Conservation (phyloP, 2,888 invertebrate species). For the Himalopsyche japonica region DNA sequence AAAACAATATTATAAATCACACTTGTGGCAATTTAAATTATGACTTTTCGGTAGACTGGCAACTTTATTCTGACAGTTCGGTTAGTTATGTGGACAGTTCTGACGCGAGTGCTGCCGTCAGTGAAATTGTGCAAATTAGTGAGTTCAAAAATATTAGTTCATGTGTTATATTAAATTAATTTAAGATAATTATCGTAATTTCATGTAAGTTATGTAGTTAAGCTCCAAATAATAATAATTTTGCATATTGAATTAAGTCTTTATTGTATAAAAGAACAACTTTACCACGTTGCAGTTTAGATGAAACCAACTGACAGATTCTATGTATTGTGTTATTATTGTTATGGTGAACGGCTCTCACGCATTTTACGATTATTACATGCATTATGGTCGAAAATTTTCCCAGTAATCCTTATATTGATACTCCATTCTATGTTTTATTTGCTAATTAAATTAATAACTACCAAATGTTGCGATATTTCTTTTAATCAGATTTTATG, state of each 20-base stretch:
- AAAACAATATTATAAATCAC: too few relatives aligned
- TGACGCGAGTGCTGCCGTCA: background rate
- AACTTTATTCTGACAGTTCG: background rate
- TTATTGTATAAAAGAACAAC: background rate
- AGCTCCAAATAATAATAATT: background rate
- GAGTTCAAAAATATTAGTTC: background rate
- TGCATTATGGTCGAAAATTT: too few relatives aligned
- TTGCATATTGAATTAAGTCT: background rate
- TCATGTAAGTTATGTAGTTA: background rate
- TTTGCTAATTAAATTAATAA: background rate
- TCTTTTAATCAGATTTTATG: background rate
- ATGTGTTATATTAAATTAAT: background rate
- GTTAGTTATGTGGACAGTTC: background rate
- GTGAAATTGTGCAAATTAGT: background rate
- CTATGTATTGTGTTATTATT: background rate
- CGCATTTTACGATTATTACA: background rate
- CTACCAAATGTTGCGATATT: background rate
- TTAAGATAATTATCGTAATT: background rate
- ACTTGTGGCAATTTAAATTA: too few relatives aligned
- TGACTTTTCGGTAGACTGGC: background rate
- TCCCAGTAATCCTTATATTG: too few relatives aligned
- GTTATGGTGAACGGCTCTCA: background rate
- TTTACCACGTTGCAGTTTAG: background rate
- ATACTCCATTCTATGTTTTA: background rate
- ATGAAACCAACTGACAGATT: background rate